Evolutionary conservation across 2,113 vertebrate genomes (phyloP), one percentile per base, ranked within the genome.

Genomic region (Laticauda colubrina): DNA sequence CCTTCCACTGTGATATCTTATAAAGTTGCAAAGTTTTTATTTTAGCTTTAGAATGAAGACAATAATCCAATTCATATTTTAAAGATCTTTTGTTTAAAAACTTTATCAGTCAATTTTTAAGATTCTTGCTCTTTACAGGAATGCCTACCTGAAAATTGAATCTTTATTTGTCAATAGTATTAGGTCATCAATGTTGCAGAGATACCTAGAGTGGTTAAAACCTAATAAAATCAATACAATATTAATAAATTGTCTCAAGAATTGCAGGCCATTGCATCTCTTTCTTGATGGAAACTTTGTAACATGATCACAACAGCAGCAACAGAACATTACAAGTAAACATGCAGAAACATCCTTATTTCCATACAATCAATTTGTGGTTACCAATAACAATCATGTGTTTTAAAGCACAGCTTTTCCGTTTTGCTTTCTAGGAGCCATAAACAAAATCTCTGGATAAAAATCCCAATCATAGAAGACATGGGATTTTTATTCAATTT

Each of bases 91-190:
- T 26, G 4, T 23, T 94, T 89, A 90, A 91, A 90, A 89, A 91
- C 20, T 94, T 2, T 85, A 85, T 23, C 43, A 39, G 92, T 88
- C 89, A 92, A 21, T 61, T 89, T 24, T 54, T 48, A 6, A 45
- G 51, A 90, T 94, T 91, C 92, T 92, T 57, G 89, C 0, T 55
- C 14, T 85, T 53, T 0, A 3, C 5, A 54, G 18, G 12, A 87
- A 90, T 14, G 90, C 20, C 43, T 90, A 48, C 8, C 56, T n/a
- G 0, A 95, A 29, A 94, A 89, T 20, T 91, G 89, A 0, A 26
- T 18, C 21, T 89, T 91, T 92, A 85, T 24, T 89, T 89, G n/a
- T 91, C 93, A 59, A 9, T 59, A 93, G 94, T 93, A 96, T 81
- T 88, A 75, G 88, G 15, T 54, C 10, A 56, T 54, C 26, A 85